A percentile compares a stretch with the other conserved stretches of the same genome.
phyloP scores from a whole-genome alignment of 2,888 invertebrate species.

The Hirtodrosophila alboralis region DNA sequence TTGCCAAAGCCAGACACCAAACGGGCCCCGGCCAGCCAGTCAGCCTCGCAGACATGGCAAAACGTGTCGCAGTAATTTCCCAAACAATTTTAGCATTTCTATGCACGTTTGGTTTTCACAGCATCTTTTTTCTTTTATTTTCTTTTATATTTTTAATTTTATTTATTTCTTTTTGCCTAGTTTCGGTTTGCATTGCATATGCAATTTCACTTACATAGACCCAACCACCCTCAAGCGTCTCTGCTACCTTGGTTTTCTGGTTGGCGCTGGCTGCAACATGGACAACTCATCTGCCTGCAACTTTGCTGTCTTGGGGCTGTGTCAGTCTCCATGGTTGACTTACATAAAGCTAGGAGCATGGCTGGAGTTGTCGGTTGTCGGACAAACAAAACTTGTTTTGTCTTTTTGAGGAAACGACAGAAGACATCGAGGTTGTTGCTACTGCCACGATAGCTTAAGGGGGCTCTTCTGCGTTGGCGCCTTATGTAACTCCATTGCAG shows the following conservation, averaged over 20 bases:
- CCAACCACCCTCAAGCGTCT: slow-evolving; percentile 6
- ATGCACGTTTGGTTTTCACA: slow-evolving; percentile 57
- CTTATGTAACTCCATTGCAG: slow-evolving; percentile 64
- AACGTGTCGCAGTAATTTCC: slow-evolving; percentile 75
- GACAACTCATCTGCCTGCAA: slow-evolving; percentile 67
- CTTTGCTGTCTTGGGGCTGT: slow-evolving; percentile 26
- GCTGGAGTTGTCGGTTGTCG: slow-evolving; percentile 42
- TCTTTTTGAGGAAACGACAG: slow-evolving; percentile 73
- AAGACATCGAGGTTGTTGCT: slow-evolving; percentile 70
- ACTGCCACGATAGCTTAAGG: slow-evolving; percentile 42
- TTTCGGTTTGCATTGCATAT: slow-evolving; percentile 65
- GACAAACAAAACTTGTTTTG: slow-evolving; percentile 72
- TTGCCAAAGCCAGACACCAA: slow-evolving; percentile 21
- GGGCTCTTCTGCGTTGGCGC: slow-evolving; percentile 73
- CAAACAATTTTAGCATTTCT: slow-evolving; percentile 72
- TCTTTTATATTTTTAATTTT: too few species aligned
- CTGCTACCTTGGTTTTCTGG: slow-evolving; percentile 27
- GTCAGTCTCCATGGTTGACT: slow-evolving; percentile 71
- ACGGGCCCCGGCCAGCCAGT: background rate
- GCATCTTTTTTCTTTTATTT: slow-evolving; percentile 38
- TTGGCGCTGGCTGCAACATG: slow-evolving; percentile 43
- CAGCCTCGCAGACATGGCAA: slow-evolving; percentile 50
- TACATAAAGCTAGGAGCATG: slow-evolving; percentile 76
- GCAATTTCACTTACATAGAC: slow-evolving; percentile 62
- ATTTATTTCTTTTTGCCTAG: slow-evolving; percentile 59